Evolutionary conservation across 2,113 vertebrate species (phyloP).

Genomic region (Bambusicola thoracicus): DNA sequence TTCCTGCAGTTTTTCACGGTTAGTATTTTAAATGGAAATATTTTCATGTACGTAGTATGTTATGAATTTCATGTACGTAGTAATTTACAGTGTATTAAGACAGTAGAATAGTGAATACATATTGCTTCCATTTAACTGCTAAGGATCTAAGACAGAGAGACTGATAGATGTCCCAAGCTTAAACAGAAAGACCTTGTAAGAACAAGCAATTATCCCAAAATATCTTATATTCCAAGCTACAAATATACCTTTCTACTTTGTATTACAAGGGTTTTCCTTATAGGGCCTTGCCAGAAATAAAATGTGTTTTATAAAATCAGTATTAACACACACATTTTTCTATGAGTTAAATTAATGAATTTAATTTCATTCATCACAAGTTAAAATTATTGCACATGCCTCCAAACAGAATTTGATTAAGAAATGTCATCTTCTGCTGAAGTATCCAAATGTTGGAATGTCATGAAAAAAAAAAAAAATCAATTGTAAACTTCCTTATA

Average conservation of each 20-base stretch:
- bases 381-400: background rate
- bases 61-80: background rate
- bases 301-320: background rate
- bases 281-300: background rate
- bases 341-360: background rate
- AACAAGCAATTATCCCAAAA: background rate
- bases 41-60: background rate
- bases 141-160: background rate
- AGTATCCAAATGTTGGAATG: background rate
- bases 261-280: background rate
- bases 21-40: background rate
- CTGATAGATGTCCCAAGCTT: background rate
- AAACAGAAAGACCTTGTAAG: background rate
- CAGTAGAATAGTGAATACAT: background rate
- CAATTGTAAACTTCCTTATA: background rate
- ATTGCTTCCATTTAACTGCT: background rate
- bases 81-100: background rate
- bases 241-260: background rate
- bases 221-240: background rate
- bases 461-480: background rate
- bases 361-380: background rate
- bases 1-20: background rate
- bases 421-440: background rate
- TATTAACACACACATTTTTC: background rate
- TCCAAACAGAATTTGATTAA: background rate